These are phyloP conservation scores for Hypena proboscidalis DNA, from an alignment of 2,888 invertebrate species.

Conservation along the genomic window DNA sequence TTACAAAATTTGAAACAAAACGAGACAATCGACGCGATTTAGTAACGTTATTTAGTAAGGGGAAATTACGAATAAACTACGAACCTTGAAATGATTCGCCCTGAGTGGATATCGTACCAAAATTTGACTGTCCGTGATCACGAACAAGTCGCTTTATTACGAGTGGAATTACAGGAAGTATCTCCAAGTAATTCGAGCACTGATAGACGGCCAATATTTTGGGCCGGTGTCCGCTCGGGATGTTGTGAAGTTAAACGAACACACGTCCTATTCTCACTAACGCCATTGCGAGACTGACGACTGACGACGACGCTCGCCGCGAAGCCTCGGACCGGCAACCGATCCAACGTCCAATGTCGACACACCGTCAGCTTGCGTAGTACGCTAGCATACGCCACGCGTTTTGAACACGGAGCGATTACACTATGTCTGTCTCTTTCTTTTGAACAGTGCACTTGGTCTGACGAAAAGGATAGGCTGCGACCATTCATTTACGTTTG, in stretches of 20 bases:
- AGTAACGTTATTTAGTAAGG: conserved; percentile 74
- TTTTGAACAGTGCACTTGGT: conserved; percentile 30
- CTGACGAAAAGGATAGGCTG: conserved; percentile 57
- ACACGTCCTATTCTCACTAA: conserved; percentile 76
- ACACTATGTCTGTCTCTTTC: conserved; percentile 61
- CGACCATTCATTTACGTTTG: conserved; percentile 82
- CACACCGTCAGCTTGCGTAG: conserved; percentile 84
- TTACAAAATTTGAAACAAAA: conserved; percentile 73
- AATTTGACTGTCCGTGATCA: conserved; percentile 83
- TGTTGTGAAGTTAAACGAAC: conserved; percentile 78
- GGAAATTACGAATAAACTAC: conserved; percentile 82
- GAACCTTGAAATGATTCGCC: conserved; percentile 84
- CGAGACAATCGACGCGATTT: conserved; percentile 59
- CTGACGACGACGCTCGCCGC: conserved; percentile 65
- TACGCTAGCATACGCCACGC: conserved; percentile 79
- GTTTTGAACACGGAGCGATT: conserved; percentile 51
- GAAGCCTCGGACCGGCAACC: conserved; percentile 79
- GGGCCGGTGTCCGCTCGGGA: conserved; percentile 86
- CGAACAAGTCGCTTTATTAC: conserved; percentile 66
- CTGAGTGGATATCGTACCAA: conserved; percentile 86
- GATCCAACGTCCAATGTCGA: conserved; percentile 85
- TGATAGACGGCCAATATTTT: conserved; percentile 85
- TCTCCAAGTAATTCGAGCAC: conserved; percentile 79
- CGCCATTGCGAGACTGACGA: conserved; percentile 84
- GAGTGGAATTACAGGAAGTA: conserved; percentile 76